Base-by-base conservation (phyloP, 2,797 vertebrate genomes). In the Gallinago solitaria region DNA sequence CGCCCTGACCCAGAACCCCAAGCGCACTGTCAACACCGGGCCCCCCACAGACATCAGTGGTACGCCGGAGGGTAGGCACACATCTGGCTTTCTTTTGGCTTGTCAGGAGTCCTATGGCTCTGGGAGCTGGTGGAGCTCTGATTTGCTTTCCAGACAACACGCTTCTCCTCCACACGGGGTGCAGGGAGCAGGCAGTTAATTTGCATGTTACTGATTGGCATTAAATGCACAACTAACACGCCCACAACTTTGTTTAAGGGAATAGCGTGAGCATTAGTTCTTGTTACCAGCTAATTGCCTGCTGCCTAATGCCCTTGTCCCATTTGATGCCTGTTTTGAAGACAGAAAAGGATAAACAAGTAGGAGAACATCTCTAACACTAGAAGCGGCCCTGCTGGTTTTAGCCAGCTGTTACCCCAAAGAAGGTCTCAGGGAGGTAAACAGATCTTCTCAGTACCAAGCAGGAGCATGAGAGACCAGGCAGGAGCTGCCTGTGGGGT, bases 11-110 rank as follows among this genome's bases (percentile, higher is more conserved):
- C 99, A 99, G 97, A 99, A 99, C 95, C 99, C 99, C 41, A 99
- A 99, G 90, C 98, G 99, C 67, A 99, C 99, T 0, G 98, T 99
- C 63, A 99, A 99, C 87, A 99, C 99, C 0, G 99, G 99, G 16
- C 99, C 99, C 1, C 99, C 98, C 51, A 99, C 97, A 1, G 99
- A 99, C 96, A 98, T 98, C 95, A 99, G 99, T 33, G 99, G 99
- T 60, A 99, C 98, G 0, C 99, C 98, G 0, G 99, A 99, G 95
- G 99, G 99, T 99, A 95, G 56, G 96, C 79, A 93, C 56, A 41
- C 10, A 0, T 53, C 90, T 32, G 74, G 70, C 12, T n/a, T 92
- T 69, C 61, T 74, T 77, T 15, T 5, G 27, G 17, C 80, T 64
- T 17, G 12, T 56, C 68, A 35, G 77, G 56, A 76, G 19, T 28